Base-by-base conservation (phyloP, 2,797 vertebrate species). In the Aplochiton taeniatus region DNA sequence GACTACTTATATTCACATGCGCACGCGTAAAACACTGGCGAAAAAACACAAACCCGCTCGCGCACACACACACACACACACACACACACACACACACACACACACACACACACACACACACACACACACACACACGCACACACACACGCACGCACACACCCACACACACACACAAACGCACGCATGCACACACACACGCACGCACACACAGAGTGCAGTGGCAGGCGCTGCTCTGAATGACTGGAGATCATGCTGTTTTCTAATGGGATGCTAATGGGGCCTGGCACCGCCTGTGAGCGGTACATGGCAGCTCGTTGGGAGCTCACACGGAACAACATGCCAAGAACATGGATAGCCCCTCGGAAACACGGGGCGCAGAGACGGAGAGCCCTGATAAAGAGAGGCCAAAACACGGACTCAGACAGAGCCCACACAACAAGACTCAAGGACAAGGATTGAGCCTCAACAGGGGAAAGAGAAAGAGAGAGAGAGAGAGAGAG, bases 191-290 rank as follows among this genome's bases (percentile, higher is more conserved):
- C 69, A 70, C 52, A 49, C 50, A 19, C 59, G 43, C 65, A 53
- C 66, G 63, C 72, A 65, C 75, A 71, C 51, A 70, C 13, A 69
- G 77, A 79, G 78, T 58, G 75, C 81, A 75, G 83, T 83, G 87
- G 85, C 84, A 87, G 80, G 80, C 84, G 81, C 31, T 31, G 31
- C 84, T 85, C 79, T 81, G 17, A 73, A 72, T 83, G 85, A 85
- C 65, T 84, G 87, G 80, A 81, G 84, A 88, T 87, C 89, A 84
- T 88, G 88, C 86, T 87, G 88, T 62, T 87, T 90, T 83, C 80
- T 90, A 89, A 89, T 88, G 85, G 86, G 83, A 87, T 88, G 87
- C 86, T 88, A 89, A 89, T 88, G 82, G 84, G 70, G 78, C 82
- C 87, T 86, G 88, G 85, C 89, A 86, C 79, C 72, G 87, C 68